Evolutionary conservation across 2,888 invertebrate species (phyloP).

Genomic region (Platycheirus albimanus): DNA sequence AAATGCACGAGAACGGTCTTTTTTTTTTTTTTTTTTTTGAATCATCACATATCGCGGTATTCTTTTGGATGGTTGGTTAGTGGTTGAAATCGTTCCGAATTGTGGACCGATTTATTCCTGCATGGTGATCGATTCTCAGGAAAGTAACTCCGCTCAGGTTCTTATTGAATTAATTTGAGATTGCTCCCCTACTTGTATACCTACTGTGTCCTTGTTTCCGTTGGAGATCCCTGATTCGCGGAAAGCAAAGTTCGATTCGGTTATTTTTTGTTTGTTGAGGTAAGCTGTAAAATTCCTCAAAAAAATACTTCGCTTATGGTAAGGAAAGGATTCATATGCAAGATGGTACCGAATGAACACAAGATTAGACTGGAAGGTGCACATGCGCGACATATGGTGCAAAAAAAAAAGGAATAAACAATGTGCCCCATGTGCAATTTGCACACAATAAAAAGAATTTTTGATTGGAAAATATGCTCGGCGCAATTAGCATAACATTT

Average conservation of each 20-base stretch:
- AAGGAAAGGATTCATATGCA: slow-evolving; percentile 24
- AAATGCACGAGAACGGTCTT: slow-evolving; percentile 71
- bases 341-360: slow-evolving; percentile 9
- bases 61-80: slow-evolving; percentile 30
- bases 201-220: neutral
- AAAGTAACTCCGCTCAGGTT: slow-evolving; percentile 11
- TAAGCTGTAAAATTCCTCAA: neutral
- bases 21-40: slow-evolving; percentile 73
- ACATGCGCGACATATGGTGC: neutral
- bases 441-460: slow-evolving; percentile 72
- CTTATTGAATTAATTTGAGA: slow-evolving; percentile 45
- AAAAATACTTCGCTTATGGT: neutral
- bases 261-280: neutral
- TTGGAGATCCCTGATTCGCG: slow-evolving; percentile 20
- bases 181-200: neutral
- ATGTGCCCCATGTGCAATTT: slow-evolving; percentile 61
- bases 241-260: slow-evolving; percentile 1
- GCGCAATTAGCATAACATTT: slow-evolving; percentile 38
- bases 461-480: slow-evolving; percentile 28
- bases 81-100: slow-evolving; percentile 3
- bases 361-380: slow-evolving; percentile 9
- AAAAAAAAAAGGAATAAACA: slow-evolving; percentile 1
- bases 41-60: slow-evolving; percentile 12
- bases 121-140: slow-evolving; percentile 37
- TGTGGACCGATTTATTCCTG: slow-evolving; percentile 26